Percentiles rank a stretch among this genome's conserved stretches.
phyloP scores from a whole-genome alignment of 2,888 invertebrate species.

The Lacanobia oleracea region DNA sequence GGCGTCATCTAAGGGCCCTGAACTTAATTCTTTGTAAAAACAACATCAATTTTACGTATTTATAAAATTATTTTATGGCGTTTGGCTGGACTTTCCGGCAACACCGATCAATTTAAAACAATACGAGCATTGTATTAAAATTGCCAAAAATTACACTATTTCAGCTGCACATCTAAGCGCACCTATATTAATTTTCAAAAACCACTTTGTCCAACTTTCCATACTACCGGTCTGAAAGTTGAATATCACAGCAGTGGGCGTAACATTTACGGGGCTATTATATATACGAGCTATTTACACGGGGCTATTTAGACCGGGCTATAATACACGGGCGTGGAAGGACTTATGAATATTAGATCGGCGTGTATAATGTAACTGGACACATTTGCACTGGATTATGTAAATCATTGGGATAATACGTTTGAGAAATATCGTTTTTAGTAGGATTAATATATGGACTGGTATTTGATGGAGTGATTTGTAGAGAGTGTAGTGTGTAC shows the following conservation, averaged over 20 bases:
- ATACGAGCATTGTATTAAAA: no score
- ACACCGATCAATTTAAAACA: no score
- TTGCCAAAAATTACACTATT: no score
- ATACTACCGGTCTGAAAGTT: constrained; percentile 38
- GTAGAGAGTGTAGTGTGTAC: no score
- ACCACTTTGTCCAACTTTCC: constrained; percentile 42
- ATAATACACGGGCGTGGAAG: constrained; percentile 41
- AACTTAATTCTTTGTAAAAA: no score
- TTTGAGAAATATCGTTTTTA: constrained; percentile 52
- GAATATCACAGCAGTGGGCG: constrained; percentile 30
- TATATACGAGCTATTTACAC: constrained; percentile 15
- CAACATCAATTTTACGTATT: no score
- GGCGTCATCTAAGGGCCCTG: no score
- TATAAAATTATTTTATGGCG: no score
- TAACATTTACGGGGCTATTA: constrained; percentile 30
- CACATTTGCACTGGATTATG: constrained; percentile 70
- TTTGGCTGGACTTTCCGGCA: no score
- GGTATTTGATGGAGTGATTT: background rate
- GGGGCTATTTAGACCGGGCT: constrained; percentile 22
- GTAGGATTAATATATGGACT: background rate
- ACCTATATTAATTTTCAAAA: constrained; percentile 31
- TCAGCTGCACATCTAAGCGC: no score
- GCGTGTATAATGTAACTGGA: constrained; percentile 63
- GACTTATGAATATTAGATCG: constrained; percentile 69
- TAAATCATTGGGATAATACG: constrained; percentile 57